Evolutionary conservation across 92 coral and sea anemone genomes (phyloP), one percentile per base, ranked within the genome.

Genomic region (Porites lobata): DNA sequence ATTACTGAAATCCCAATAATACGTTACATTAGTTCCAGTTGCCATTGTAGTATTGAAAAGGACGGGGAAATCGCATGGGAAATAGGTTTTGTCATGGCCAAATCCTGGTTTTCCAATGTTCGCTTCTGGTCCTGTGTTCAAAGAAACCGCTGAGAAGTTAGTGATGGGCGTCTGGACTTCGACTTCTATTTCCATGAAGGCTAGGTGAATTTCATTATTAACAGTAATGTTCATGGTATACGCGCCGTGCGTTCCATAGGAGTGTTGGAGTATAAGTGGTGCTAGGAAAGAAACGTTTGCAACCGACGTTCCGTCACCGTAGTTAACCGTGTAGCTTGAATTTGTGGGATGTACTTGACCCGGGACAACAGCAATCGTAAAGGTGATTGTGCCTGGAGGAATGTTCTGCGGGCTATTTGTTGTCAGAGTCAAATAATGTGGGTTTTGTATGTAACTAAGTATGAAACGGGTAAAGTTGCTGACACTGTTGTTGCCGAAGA

Each of bases 1-100:
- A 85, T 96, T 96, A 14, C 96, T 98, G 76, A 94, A 96, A 53
- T 92, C 87, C 52, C 86, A 85, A 10, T 64, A 50, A 64, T 93
- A 93, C 1, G 99, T 79, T 17, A 95, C 98, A 70, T 96, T 96
- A 5, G 99, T 95, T 19, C 99, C 99, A 58, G 92, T 87, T 15
- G 71, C 86, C 75, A 93, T 89, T 5, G 83, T 63, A 13, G 81
- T 85, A 69, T 54, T 78, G 10, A 93, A 86, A 47, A 65, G 38
- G 22, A 95, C 90, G 12, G 92, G 93, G 57, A 82, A 75, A 12
- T 95, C 96, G 59, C 79, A 78, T 6, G 99, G 99, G 64, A 91
- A 96, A 64, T 78, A 85, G 1, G 86, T 82, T 20, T 80, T 78
- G 47, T 62, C 78, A 0, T 82, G 61, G 50, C 99, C 99, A 24